Evolutionary conservation across 2,888 invertebrate genomes (phyloP).

Genomic region (Seira sanloemensis): DNA sequence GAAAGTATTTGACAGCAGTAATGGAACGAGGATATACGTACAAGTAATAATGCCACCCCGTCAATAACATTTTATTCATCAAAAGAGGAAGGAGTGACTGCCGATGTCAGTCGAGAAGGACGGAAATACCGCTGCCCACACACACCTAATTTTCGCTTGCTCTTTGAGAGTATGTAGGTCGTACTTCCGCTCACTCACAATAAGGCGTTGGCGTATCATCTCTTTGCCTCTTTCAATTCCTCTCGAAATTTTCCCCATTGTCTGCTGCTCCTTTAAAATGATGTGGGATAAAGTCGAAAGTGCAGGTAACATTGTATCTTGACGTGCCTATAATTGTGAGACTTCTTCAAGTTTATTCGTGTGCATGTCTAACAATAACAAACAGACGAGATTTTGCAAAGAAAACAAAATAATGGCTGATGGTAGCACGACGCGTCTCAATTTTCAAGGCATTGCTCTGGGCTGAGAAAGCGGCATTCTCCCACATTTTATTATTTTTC

Average conservation of each 20-base stretch:
- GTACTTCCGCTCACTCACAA: not conserved
- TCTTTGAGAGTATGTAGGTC: not conserved
- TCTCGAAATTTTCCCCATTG: too few relatives aligned
- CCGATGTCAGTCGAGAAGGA: not conserved
- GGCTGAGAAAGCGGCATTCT: constrained; percentile 48
- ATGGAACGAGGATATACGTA: not conserved
- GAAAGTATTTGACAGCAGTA: constrained; percentile 6
- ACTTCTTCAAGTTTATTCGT: too few relatives aligned
- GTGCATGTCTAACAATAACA: too few relatives aligned
- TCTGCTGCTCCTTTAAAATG: too few relatives aligned
- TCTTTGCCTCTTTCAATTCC: too few relatives aligned
- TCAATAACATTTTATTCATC: constrained; percentile 8
- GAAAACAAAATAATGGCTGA: too few relatives aligned
- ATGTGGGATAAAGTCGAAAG: too few relatives aligned
- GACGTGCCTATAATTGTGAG: too few relatives aligned
- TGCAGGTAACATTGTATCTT: too few relatives aligned
- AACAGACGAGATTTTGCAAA: too few relatives aligned
- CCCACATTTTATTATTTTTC: constrained; percentile 35
- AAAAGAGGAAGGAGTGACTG: not conserved
- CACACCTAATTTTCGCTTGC: not conserved
- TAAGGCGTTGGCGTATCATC: constrained; percentile 12
- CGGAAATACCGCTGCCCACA: not conserved
- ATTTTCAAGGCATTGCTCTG: too few relatives aligned
- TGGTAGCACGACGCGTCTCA: too few relatives aligned
- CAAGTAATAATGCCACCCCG: not conserved